Evolutionary conservation across 2,113 vertebrate genomes (phyloP).

Genomic region (Chrysemys picta): DNA sequence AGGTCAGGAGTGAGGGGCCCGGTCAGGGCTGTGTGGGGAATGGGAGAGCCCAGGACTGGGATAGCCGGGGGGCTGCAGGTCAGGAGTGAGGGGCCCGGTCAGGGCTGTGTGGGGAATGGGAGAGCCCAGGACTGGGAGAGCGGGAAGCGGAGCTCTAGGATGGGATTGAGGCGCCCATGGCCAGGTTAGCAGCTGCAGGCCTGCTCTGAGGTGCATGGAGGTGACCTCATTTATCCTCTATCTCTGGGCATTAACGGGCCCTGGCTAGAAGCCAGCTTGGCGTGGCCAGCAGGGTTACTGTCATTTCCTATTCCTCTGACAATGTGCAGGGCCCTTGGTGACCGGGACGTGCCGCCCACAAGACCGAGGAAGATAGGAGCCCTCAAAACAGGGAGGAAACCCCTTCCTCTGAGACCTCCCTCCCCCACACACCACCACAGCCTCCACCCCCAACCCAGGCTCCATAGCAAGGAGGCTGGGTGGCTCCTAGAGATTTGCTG

Average conservation of each 20-base stretch:
- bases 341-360: not conserved
- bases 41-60: no score
- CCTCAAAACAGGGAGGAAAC: not conserved
- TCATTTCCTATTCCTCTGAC: not conserved
- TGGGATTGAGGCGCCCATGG: not conserved
- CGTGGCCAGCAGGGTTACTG: not conserved
- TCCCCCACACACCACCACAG: not conserved
- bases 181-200: not conserved
- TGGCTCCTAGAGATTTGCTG: not conserved
- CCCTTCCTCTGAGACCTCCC: not conserved
- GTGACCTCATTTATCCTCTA: not conserved
- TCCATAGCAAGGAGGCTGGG: not conserved
- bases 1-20: no score
- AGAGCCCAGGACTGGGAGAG: no score
- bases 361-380: not conserved
- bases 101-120: no score
- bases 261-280: not conserved
- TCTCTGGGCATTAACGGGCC: not conserved
- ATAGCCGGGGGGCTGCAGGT: no score
- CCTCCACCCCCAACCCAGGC: not conserved
- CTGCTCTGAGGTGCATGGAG: not conserved
- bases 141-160: no score
- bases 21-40: no score
- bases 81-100: no score
- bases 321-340: not conserved